phyloP scores from a whole-genome alignment of 2,888 invertebrate species.

The Leucoma salicis region DNA sequence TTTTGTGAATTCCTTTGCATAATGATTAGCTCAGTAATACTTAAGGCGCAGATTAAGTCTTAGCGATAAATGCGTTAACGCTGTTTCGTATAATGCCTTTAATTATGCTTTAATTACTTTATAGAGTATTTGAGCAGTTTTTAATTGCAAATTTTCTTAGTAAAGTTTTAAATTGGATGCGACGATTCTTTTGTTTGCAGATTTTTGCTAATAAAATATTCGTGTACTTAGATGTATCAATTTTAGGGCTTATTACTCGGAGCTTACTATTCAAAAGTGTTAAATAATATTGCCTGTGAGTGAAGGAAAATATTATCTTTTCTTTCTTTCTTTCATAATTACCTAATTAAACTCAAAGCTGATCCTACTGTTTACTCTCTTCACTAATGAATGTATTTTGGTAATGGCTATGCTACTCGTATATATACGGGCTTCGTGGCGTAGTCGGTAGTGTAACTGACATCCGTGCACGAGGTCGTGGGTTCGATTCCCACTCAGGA shows the following conservation, averaged over 20 bases:
- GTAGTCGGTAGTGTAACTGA: no score
- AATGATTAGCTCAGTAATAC: conserved; percentile 36
- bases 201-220: neutral
- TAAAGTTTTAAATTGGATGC: conserved; percentile 3
- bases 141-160: conserved; percentile 23
- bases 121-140: conserved; percentile 17
- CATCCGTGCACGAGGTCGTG: no score
- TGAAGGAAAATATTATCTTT: conserved; percentile 34
- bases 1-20: conserved; percentile 44
- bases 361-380: no score
- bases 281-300: no score
- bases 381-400: no score
- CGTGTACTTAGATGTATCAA: neutral
- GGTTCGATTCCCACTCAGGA: no score
- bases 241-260: no score
- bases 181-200: neutral
- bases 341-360: no score
- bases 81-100: conserved; percentile 31
- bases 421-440: no score
- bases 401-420: no score
- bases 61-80: conserved; percentile 33
- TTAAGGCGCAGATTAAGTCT: conserved; percentile 32
- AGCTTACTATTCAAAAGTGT: no score
- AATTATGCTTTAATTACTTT: conserved; percentile 33
- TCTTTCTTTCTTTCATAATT: no score